Evolutionary conservation across 2,113 vertebrate genomes (phyloP), one percentile per base, ranked within the genome.

Genomic region (Pontoporia blainvillei): DNA sequence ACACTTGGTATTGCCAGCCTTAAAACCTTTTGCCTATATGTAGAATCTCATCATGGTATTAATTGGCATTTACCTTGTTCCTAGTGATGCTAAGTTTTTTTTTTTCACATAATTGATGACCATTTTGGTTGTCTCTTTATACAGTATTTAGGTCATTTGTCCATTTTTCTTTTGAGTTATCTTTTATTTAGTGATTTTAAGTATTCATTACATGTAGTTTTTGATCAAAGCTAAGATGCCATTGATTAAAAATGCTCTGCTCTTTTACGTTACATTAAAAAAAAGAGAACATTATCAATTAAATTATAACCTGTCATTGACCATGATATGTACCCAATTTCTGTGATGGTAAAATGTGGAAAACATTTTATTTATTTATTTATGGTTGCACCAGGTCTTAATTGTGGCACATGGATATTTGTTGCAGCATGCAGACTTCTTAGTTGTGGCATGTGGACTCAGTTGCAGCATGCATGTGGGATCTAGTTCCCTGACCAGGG

Each of bases 231-330:
- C 29, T 85, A 79, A 96, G 29, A 85, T 36, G 25, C 9, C 27
- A 49, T 41, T 67, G 11, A 81, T 67, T 90, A 20, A 34, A 83
- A 66, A 41, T 76, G 25, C n/a, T 66, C 15, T 27, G 8, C 20
- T 79, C 52, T 86, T 96, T 93, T 23, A 46, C 84, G 25, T 93
- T 75, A 88, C 46, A 67, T 78, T 91, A 57, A 64, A 66, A 92
- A 44, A 92, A 61, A 69, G 46, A 82, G 41, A 86, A 76, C n/a
- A 86, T 49, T 76, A 17, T 79, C n/a, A 82, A 36, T 79, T 71
- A 75, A 79, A 44, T 86, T 86, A 85, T 39, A 69, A 90, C 8
- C 11, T 54, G 23, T 73, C 49, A 67, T 44, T 44, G 36, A 59
- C 46, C 11, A 15, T 75, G 59, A 64, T 20, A 72, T 72, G 7